Evolutionary conservation across 2,113 vertebrate genomes (phyloP).

Genomic region (Corynorhinus townsendii): DNA sequence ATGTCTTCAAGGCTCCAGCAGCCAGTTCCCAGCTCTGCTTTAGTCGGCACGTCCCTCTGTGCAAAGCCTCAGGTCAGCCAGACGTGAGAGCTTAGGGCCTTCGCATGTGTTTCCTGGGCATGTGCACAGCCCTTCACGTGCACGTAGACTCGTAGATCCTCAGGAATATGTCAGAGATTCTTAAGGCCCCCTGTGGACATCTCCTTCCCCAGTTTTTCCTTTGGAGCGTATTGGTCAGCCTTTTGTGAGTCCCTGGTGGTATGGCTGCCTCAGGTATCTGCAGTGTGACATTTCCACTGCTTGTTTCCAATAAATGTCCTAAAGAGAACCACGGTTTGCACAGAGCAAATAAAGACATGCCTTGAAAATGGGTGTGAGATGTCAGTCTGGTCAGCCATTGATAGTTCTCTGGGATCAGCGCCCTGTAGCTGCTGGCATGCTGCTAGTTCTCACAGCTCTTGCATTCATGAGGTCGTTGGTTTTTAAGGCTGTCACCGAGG

Average conservation of each 20-base stretch:
- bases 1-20: neutral
- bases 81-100: neutral
- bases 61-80: neutral
- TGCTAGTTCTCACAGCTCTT: neutral
- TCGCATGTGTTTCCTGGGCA: neutral
- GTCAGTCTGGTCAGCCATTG: neutral
- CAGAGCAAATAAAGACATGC: neutral
- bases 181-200: neutral
- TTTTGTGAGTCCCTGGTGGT: neutral
- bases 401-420: neutral
- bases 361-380: neutral
- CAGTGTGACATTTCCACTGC: neutral
- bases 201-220: neutral
- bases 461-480: neutral
- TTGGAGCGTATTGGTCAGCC: neutral
- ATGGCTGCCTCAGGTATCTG: neutral
- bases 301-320: neutral
- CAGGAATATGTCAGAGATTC: too few relatives aligned
- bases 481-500: neutral
- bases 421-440: accelerated
- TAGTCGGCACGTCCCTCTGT: neutral
- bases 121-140: neutral
- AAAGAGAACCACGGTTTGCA: neutral
- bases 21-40: neutral
- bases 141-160: neutral